Evolutionary conservation across 2,888 invertebrate species (phyloP).

Genomic region (Colletes collaris): DNA sequence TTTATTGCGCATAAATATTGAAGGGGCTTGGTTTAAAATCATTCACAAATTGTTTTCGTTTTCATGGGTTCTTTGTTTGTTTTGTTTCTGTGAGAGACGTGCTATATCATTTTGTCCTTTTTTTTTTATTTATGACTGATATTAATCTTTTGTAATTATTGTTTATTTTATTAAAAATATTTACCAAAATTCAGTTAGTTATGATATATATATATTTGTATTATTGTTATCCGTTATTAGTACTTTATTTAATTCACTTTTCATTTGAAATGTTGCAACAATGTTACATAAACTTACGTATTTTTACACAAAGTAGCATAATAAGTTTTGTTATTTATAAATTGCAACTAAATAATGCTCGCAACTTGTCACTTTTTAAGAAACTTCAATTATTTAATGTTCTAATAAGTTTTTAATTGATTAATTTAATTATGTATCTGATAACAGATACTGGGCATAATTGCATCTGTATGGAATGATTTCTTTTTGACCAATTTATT

Average conservation of each 20-base stretch:
- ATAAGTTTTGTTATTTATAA: constrained; percentile 16
- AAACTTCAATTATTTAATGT: constrained; percentile 14
- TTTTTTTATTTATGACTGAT: constrained; percentile 31
- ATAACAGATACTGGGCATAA: constrained; percentile 24
- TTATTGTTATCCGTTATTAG: constrained; percentile 5
- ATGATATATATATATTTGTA: too few relatives aligned
- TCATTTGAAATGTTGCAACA: background rate
- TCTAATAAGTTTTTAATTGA: constrained; percentile 15
- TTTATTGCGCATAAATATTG: constrained; percentile 27
- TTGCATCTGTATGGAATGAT: constrained; percentile 60
- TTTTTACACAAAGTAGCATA: constrained; percentile 20
- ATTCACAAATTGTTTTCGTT: constrained; percentile 32
- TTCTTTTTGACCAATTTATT: constrained; percentile 49
- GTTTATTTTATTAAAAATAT: background rate
- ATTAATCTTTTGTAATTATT: constrained; percentile 37
- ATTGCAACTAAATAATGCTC: constrained; percentile 31
- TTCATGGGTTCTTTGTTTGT: constrained; percentile 29
- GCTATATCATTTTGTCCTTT: constrained; percentile 24
- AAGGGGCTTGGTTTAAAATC: constrained; percentile 47
- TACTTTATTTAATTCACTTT: background rate
- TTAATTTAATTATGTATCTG: constrained; percentile 26
- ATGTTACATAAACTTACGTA: constrained; percentile 3
- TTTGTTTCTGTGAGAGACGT: constrained; percentile 16
- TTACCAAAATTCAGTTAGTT: background rate
- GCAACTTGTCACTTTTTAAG: constrained; percentile 13